Conservation (phyloP, 2,888 invertebrate species). For the Rhamphomyia laevipes region DNA sequence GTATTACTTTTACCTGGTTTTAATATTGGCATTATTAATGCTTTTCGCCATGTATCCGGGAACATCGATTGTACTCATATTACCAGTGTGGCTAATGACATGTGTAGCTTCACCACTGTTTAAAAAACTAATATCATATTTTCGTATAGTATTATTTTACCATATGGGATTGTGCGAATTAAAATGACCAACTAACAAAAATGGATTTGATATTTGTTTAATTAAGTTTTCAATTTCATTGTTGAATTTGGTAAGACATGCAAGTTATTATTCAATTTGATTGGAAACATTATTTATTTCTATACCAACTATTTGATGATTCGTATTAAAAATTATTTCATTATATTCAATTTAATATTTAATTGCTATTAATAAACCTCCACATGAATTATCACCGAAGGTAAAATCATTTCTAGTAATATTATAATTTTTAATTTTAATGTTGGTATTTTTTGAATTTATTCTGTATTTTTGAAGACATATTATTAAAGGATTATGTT, state of each 20-base stretch:
- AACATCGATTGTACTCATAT: not conserved
- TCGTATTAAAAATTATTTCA: not conserved
- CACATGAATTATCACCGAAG: too few species aligned
- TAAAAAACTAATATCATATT: conserved; percentile 1
- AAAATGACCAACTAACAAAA: too few species aligned
- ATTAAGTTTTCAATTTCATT: too few species aligned
- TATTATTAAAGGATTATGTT: too few species aligned
- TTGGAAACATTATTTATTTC: not conserved
- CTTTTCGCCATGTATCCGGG: not conserved
- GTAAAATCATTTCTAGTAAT: too few species aligned
- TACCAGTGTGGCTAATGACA: not conserved
- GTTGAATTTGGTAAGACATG: too few species aligned
- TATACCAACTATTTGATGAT: not conserved
- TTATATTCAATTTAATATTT: not conserved
- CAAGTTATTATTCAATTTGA: not conserved
- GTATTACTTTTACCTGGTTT: not conserved
- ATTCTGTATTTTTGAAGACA: too few species aligned
- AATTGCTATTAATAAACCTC: not conserved
- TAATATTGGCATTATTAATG: not conserved
- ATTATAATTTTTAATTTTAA: too few species aligned
- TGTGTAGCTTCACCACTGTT: conserved; percentile 1
- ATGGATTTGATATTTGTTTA: too few species aligned
- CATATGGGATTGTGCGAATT: too few species aligned
- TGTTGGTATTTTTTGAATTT: too few species aligned
- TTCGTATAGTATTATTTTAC: too few species aligned